These are phyloP conservation scores for Cryptoblepharus egeriae DNA, from an alignment of 2,797 vertebrate species.

Conservation along the genomic window DNA sequence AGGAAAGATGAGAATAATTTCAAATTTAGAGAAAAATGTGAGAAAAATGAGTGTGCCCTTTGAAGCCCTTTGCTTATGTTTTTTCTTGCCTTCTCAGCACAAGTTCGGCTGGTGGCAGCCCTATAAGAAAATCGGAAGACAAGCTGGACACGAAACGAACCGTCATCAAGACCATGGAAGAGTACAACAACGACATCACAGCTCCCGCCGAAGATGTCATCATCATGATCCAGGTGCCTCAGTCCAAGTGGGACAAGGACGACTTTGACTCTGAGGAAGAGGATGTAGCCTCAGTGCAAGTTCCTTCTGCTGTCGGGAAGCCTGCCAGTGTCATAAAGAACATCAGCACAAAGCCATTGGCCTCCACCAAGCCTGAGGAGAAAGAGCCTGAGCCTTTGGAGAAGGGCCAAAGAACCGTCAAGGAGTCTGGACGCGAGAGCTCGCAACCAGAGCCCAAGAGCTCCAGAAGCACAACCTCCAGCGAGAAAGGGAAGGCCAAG, in stretches of 20 bases:
- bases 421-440: slow-evolving; percentile 73
- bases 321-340: slow-evolving; percentile 76
- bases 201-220: slow-evolving; percentile 85
- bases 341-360: slow-evolving; percentile 71
- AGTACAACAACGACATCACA: slow-evolving; percentile 83
- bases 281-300: slow-evolving; percentile 47
- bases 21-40: neutral
- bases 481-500: slow-evolving; percentile 72
- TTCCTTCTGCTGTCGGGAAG: slow-evolving; percentile 66
- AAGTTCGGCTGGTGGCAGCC: slow-evolving; percentile 86
- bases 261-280: slow-evolving; percentile 86
- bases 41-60: neutral
- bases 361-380: slow-evolving; percentile 70
- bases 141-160: slow-evolving; percentile 81
- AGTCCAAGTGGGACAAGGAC: slow-evolving; percentile 88
- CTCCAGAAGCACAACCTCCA: slow-evolving; percentile 66
- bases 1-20: too few relatives aligned
- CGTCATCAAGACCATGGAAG: slow-evolving; percentile 85
- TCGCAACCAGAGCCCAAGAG: slow-evolving; percentile 76
- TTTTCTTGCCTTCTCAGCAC: slow-evolving; percentile 70
- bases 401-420: slow-evolving; percentile 70
- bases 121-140: slow-evolving; percentile 82
- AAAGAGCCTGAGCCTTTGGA: slow-evolving; percentile 77
- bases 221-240: slow-evolving; percentile 85
- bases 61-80: neutral